Conservation (phyloP, 1,140 invertebrate species). For the Dinoponera quadriceps region DNA sequence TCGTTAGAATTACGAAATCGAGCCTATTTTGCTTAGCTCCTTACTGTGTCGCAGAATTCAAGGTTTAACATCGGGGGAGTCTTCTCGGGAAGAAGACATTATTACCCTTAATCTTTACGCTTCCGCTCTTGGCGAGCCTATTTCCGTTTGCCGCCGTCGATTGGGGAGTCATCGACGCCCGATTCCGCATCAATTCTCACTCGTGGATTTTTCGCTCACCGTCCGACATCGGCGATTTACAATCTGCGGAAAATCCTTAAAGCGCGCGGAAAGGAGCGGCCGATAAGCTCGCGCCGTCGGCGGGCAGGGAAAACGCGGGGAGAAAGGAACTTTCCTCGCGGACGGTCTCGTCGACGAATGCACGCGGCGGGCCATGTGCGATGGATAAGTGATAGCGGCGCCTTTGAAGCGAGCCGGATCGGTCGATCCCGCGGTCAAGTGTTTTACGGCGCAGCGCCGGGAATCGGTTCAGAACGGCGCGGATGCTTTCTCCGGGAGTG, state of each 20-base stretch:
- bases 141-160: background rate
- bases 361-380: slow-evolving; percentile 78
- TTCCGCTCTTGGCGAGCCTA: background rate
- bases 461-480: slow-evolving; percentile 40
- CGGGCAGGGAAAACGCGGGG: background rate
- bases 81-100: too few species aligned
- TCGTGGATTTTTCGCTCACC: too few species aligned
- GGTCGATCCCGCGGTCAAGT: slow-evolving; percentile 75
- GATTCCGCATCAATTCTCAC: background rate
- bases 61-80: too few species aligned
- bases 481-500: slow-evolving; percentile 43
- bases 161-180: too few species aligned
- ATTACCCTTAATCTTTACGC: too few species aligned
- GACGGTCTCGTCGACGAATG: slow-evolving; percentile 37
- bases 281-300: background rate
- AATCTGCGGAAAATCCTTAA: background rate
- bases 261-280: slow-evolving; percentile 7
- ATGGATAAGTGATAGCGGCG: slow-evolving; percentile 79
- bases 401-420: slow-evolving; percentile 71
- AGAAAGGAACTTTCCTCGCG: slow-evolving; percentile 58
- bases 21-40: too few species aligned
- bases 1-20: too few species aligned
- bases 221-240: too few species aligned
- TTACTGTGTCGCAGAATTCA: too few species aligned
- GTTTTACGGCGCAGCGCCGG: slow-evolving; percentile 54